Percentiles rank a stretch among this genome's conserved stretches.
These are phyloP conservation scores for Cerastis rubricosa DNA, from an alignment of 2,888 invertebrate species.

Conservation along the genomic window DNA sequence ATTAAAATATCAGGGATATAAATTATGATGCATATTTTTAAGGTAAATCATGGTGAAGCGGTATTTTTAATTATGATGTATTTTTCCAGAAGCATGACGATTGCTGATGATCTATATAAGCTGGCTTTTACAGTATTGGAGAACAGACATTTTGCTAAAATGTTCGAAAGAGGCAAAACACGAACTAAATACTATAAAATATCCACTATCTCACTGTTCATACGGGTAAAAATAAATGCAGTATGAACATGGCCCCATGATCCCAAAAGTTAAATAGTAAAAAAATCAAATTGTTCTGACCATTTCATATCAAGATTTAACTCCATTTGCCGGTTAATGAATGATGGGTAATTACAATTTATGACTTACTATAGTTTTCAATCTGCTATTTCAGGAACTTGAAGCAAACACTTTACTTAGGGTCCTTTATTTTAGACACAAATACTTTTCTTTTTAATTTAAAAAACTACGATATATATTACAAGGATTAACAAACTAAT, in stretches of 20 bases:
- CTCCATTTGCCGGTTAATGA: no score
- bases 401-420: not conserved
- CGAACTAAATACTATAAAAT: not conserved
- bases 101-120: not conserved
- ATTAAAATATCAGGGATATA: slow-evolving; percentile 39
- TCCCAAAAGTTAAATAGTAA: not conserved
- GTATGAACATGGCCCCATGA: not conserved
- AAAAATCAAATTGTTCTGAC: no score
- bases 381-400: not conserved
- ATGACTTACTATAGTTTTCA: not conserved
- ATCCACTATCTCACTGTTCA: not conserved
- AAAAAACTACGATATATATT: no score
- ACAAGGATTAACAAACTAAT: no score
- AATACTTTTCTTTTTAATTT: no score
- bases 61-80: not conserved
- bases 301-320: no score
- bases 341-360: no score
- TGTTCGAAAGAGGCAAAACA: not conserved
- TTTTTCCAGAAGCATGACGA: not conserved
- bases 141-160: not conserved
- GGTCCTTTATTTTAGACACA: no score
- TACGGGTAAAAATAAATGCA: not conserved
- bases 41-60: slow-evolving; percentile 1
- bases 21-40: slow-evolving; percentile 24
- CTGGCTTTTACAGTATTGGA: not conserved